Evolutionary conservation across 2,888 invertebrate species (phyloP), one percentile per base, ranked within the genome.

Genomic region (Choristoneura rosaceana): DNA sequence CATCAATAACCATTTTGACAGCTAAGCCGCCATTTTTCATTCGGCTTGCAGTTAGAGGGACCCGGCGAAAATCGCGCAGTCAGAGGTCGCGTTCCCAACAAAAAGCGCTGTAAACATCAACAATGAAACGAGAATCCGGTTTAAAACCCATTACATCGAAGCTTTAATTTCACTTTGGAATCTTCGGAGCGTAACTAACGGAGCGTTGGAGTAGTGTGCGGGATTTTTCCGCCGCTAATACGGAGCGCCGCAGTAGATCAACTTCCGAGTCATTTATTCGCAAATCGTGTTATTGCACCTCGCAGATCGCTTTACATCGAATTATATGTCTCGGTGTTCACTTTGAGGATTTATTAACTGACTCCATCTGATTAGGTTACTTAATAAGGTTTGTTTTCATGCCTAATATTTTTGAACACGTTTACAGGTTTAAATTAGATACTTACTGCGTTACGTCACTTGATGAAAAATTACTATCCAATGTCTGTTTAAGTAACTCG

Each of bases 211-310:
- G 83, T 82, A 80, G 84, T 78, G 79, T 78, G 76, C 79, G 79
- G 82, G 81, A 87, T 86, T 84, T 89, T 87, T 79, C 80, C 85
- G 81, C 83, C 79, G 82, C 86, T 83, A 84, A 86, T 81, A 81
- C 78, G 78, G 83, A 81, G 80, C 79, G 80, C 80, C 79, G 84
- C 85, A 81, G 87, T 91, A 91, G 90, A 91, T 92, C 90, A 91
- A 90, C 90, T 93, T 93, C 91, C 92, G 80, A 87, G 86, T 90
- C 92, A 92, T 92, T 93, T 91, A 90, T 90, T 91, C 90, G 84
- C 87, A 90, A 92, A 93, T 93, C 92, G 88, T 90, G 91, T 92
- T 92, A 92, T 92, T 91, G 92, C 92, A 91, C 90, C 89, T 89
- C 87, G 85, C 85, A 84, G 88, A 89, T 89, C 90, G 88, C 86